Evolutionary conservation across 2,888 invertebrate species (phyloP), one percentile per base, ranked within the genome.

Genomic region (Agrochola lota): DNA sequence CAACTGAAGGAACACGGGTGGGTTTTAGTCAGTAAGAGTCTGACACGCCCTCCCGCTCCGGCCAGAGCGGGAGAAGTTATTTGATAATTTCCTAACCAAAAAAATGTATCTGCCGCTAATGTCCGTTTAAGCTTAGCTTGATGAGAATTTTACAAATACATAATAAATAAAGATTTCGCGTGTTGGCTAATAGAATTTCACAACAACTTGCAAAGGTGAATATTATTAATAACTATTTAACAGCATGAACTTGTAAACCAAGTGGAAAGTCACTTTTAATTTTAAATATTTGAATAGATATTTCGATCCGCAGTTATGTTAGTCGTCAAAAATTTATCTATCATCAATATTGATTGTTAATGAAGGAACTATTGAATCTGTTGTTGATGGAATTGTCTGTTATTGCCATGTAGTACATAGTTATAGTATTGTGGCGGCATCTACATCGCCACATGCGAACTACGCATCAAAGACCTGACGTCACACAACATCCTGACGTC

Each of bases 181-280:
- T 52, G n/a, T 68, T 30, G 15, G 12, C 9, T 62, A 20, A 72
- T 26, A 43, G 17, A 35, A 23, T 80, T 80, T 40, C 66, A 49
- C 66, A 66, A 63, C 55, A 40, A 74, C 5, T 46, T 3, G 15
- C 17, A 57, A 62, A 40, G 5, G 11, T 55, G 26, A 43, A 20
- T 46, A 67, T 67, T 57, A 49, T 49, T 46, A 43, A 43, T 73
- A 52, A 6, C 6, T 12, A 62, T 12, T 20, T 6, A 55, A 12
- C 40, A 49, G 23, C 17, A 17, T 49, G 26, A 62, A 71, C 43
- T 30, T 46, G 30, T 72, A 12, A 35, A 43, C 30, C 12, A n/a
- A 74, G 7, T 46, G n/a, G n/a, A n/a, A n/a, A n/a, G n/a, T n/a
- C n/a, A 46, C 57, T 57, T 76, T 76, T 8, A n/a, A 30, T 49